Base-by-base conservation (phyloP, 2,113 vertebrate species). In the Trematomus loennbergii region DNA sequence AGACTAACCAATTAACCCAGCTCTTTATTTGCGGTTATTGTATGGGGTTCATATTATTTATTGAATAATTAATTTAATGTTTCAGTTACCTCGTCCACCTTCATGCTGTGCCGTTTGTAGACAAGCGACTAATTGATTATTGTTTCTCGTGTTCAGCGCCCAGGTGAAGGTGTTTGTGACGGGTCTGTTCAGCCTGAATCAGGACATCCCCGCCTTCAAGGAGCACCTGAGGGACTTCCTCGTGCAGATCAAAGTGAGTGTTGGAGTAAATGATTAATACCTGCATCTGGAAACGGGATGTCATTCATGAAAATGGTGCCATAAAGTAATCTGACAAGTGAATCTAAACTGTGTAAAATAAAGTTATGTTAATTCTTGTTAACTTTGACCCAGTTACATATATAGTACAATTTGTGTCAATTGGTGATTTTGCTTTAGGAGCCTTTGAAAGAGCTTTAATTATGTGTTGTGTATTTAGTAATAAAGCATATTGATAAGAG, bases 81-180 rank as follows among this genome's bases (percentile, higher is more conserved):
- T n/a, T n/a, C n/a, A n/a, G 36, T 40, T 40, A 40, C 36, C 1
- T 40, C 8, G 36, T 40, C 36, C 36, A 5, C 36, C 36, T 36
- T 7, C 36, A 36, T 7, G 12, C 46, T 48, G 43, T 12, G 22
- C 18, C 22, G 57, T 17, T 18, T 5, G 6, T 58, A 43, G n/a
- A 43, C 43, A 16, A 3, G 15, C 3, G 4, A 2, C 75, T 79
- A 18, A 78, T 5, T 12, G 17, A 29, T 29, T 29, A 29, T 29
- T 16, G 3, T 11, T 3, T 69, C 85, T 85, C 46, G 29, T 89
- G 88, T 54, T 75, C 88, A 98, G 97, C 84, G 97, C 97, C 79
- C 97, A 98, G 95, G 97, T 98, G 71, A 98, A 98, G 93, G 96
- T 99, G 87, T 99, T 99, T 80, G 97, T 99, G 79, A 98, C 97